Conservation (phyloP, 1,140 invertebrate species). For the Drosophila lacertosa region DNA sequence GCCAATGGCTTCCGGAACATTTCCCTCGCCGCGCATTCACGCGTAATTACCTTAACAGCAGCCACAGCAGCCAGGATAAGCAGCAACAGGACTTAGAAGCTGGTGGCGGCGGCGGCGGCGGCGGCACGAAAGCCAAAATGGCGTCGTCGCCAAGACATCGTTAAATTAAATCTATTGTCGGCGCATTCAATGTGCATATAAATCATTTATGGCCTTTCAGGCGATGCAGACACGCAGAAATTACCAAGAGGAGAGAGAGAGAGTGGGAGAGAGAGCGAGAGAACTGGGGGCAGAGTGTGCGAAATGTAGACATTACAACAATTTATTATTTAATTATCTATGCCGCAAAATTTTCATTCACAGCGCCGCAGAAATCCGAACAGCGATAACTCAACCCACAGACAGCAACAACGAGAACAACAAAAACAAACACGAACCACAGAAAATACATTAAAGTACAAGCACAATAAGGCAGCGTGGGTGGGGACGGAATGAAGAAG, state of each 20-base stretch:
- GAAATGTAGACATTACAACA: constrained; percentile 75
- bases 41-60: constrained; percentile 63
- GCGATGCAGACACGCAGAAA: constrained; percentile 36
- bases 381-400: constrained; percentile 16
- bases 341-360: constrained; percentile 72
- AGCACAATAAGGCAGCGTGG: not conserved
- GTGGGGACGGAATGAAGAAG: no score
- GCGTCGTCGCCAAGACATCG: constrained; percentile 65
- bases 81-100: constrained; percentile 5
- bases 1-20: constrained; percentile 15
- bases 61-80: constrained; percentile 11
- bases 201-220: constrained; percentile 68
- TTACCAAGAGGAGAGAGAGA: constrained; percentile 17
- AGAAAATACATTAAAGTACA: constrained; percentile 57
- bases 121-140: constrained; percentile 61
- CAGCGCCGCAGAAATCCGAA: constrained; percentile 45
- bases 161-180: constrained; percentile 77
- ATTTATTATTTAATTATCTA: constrained; percentile 78
- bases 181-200: constrained; percentile 76
- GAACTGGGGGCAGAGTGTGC: constrained; percentile 11
- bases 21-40: constrained; percentile 42
- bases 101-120: constrained; percentile 8
- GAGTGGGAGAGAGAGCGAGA: not conserved
- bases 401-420: constrained; percentile 9
- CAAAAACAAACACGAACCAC: constrained; percentile 33